phyloP scores from a whole-genome alignment of 2,888 invertebrate species.

The Bombylius major region DNA sequence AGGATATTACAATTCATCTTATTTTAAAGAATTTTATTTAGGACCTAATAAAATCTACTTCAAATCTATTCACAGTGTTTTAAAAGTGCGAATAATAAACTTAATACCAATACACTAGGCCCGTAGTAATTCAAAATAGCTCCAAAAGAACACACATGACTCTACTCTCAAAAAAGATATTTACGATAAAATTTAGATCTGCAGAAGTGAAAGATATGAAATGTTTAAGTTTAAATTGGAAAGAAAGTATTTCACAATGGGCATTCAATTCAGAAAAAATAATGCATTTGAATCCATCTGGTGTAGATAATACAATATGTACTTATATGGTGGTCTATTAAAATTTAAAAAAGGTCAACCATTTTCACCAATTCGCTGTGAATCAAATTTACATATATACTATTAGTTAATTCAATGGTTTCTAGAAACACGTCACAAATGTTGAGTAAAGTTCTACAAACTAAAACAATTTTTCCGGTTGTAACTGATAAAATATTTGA shows the following conservation, averaged over 20 bases:
- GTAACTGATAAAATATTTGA: constrained; percentile 61
- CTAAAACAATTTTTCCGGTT: constrained; percentile 49
- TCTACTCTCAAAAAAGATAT: too few species aligned
- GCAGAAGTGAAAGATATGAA: not conserved
- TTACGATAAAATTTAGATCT: not conserved
- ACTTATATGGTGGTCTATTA: constrained; percentile 75
- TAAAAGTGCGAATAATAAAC: too few species aligned
- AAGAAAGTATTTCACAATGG: constrained; percentile 45
- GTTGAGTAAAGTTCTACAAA: constrained; percentile 50
- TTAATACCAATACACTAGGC: too few species aligned
- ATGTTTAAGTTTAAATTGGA: not conserved
- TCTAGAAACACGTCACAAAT: constrained; percentile 70
- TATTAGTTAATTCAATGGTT: constrained; percentile 77
- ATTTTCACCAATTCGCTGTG: constrained; percentile 39
- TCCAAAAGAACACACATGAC: too few species aligned
- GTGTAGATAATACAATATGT: constrained; percentile 89
- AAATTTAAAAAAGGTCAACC: constrained; percentile 50
- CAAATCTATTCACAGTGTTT: too few species aligned
- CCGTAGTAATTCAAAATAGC: too few species aligned
- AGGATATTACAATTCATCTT: too few species aligned
- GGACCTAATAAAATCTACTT: too few species aligned
- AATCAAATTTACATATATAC: constrained; percentile 47
- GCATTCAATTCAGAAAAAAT: constrained; percentile 79
- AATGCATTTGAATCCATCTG: constrained; percentile 91
- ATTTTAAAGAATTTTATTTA: too few species aligned